Evolutionary conservation across 2,113 vertebrate species (phyloP), one percentile per base, ranked within the genome.

Genomic region (Apteryx mantelli): DNA sequence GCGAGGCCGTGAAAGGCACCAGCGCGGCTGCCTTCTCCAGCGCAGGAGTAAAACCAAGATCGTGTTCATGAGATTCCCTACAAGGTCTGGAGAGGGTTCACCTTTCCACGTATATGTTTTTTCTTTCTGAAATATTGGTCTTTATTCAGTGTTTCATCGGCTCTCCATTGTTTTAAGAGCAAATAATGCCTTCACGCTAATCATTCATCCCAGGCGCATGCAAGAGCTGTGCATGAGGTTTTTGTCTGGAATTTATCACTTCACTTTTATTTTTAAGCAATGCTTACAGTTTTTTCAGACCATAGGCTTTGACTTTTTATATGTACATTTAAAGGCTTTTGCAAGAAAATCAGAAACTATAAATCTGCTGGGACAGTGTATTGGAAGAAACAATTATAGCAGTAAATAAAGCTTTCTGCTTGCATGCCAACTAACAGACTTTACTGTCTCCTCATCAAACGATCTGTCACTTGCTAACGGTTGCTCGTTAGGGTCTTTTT

Each of bases 21-120:
- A 4, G 34, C n/a, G 0, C 0, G 15, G 52, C 61, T 52, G 26
- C 8, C 15, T n/a, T 16, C 17, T 32, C 36, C 53, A 12, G 2
- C 1, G 17, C 40, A 46, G 65, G 44, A 42, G 0, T 30, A 69
- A 22, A 18, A 1, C 13, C 30, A 6, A 13, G 22, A 12, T 8
- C 11, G 36, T 38, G 36, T 46, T 52, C 22, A 0, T 5, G 9
- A 1, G 44, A 71, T 60, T 77, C 53, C 18, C 13, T 63, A 44
- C 2, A 13, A 50, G 50, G 15, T 50, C 36, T 38, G 28, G 61
- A 78, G n/a, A 69, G 15, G 69, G 50, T 56, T 88, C 25, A 52
- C 12, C 30, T 30, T 78, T 85, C 32, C 38, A 6, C 26, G 13
- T 34, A 61, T 34, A 38, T 20, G 9, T 25, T 69, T 70, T 52